Conservation (phyloP, 37 sponge, comb jelly and placozoan species). For the Chondrosia reniformis region DNA sequence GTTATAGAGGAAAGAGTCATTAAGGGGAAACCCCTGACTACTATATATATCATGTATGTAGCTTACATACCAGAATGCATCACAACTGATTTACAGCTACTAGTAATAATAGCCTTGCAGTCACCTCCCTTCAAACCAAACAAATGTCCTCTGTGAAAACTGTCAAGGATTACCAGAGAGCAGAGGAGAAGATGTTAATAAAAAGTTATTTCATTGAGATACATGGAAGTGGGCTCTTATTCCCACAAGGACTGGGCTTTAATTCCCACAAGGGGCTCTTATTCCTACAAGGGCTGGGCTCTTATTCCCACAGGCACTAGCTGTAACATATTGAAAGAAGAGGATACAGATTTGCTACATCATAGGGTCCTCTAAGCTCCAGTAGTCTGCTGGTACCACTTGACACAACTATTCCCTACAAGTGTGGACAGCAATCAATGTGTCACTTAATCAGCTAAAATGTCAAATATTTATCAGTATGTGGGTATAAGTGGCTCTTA, state of each 20-base stretch:
- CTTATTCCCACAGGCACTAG: neutral
- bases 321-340: neutral
- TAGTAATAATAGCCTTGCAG: constrained; percentile 36
- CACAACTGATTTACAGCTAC: constrained; percentile 27
- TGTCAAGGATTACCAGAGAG: neutral
- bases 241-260: neutral
- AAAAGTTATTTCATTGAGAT: neutral
- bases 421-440: neutral
- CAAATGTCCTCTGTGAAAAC: constrained; percentile 36
- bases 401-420: constrained; percentile 45
- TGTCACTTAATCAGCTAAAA: no score
- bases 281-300: neutral
- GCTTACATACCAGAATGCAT: constrained; percentile 46
- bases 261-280: no score
- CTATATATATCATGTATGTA: no score
- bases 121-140: constrained; percentile 42
- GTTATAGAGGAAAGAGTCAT: no score
- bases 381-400: constrained; percentile 25
- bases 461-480: no score
- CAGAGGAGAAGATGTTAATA: neutral
- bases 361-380: constrained; percentile 52
- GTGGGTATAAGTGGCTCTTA: no score
- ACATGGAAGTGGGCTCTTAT: neutral
- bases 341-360: constrained; percentile 71
- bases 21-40: no score